phyloP scores from a whole-genome alignment of 2,797 vertebrate species.

The Platyrinchus mystaceus region DNA sequence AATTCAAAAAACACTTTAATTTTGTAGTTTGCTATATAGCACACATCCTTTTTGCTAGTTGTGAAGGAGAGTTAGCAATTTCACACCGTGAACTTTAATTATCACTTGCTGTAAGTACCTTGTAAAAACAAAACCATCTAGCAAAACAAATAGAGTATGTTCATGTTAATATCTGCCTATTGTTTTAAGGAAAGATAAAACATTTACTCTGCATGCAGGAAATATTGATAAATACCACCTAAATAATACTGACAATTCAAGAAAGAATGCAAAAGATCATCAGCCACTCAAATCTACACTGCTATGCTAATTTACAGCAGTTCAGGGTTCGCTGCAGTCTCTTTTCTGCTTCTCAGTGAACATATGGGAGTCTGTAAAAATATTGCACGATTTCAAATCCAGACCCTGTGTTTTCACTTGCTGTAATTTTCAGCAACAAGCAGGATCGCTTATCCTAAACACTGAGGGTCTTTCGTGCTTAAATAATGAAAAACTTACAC shows the following conservation, averaged over 20 bases:
- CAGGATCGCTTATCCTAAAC: not conserved
- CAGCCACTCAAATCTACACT: not conserved
- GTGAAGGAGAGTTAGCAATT: not conserved
- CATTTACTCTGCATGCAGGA: not conserved
- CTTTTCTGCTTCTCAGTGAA: not conserved
- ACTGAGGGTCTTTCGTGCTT: not conserved
- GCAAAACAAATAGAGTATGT: not conserved
- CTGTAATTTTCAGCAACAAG: not conserved
- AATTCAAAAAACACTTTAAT: not conserved
- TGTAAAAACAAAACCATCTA: not conserved
- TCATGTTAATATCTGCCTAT: not conserved
- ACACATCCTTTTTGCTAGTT: not conserved
- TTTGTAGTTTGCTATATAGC: not conserved
- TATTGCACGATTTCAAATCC: not conserved
- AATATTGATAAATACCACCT: not conserved
- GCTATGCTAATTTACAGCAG: not conserved
- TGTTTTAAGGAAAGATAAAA: not conserved
- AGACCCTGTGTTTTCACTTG: not conserved
- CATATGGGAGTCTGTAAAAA: not conserved
- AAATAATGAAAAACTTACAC: not conserved
- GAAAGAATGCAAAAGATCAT: not conserved
- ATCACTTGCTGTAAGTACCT: not conserved
- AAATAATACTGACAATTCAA: not conserved
- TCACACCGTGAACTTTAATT: not conserved
- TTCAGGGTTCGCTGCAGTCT: not conserved